phyloP scores from a whole-genome alignment of 53 echinoderm and acorn worm species.

The Arbacia lixula region DNA sequence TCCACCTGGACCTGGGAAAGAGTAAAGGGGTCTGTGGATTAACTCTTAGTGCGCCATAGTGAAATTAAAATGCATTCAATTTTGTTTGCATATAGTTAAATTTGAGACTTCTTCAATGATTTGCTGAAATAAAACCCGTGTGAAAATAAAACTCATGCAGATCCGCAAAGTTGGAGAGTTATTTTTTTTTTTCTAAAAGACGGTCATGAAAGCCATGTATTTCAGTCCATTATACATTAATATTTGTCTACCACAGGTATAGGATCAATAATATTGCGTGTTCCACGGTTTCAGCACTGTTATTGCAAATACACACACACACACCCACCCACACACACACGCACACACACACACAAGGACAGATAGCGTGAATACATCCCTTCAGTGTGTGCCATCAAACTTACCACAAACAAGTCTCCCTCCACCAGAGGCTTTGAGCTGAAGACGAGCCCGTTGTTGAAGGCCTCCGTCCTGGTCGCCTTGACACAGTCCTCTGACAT shows the following conservation, averaged over 20 bases:
- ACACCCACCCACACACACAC: too few species aligned
- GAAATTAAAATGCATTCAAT: background rate
- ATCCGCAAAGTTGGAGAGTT: too few species aligned
- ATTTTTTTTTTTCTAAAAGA: too few species aligned
- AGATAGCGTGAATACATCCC: background rate
- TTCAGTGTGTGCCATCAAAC: background rate
- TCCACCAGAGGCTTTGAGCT: conserved; percentile 82
- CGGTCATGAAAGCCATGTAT: too few species aligned
- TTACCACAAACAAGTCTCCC: conserved; percentile 92
- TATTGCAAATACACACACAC: too few species aligned
- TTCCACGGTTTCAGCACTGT: too few species aligned
- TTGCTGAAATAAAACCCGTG: too few species aligned
- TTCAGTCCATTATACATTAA: too few species aligned
- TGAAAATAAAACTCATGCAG: too few species aligned
- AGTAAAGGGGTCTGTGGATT: background rate
- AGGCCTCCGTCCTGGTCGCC: conserved; percentile 73
- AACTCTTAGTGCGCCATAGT: background rate
- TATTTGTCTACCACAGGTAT: too few species aligned
- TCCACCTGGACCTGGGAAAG: conserved; percentile 77
- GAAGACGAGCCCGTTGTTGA: conserved; percentile 86
- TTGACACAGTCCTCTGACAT: conserved; percentile 70
- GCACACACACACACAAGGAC: background rate
- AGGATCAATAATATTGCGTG: too few species aligned
- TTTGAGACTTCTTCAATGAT: background rate
- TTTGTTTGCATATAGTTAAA: background rate